These are phyloP conservation scores for Acyrthosiphon pisum DNA, from an alignment of 1,140 invertebrate genomes.

Conservation along the genomic window DNA sequence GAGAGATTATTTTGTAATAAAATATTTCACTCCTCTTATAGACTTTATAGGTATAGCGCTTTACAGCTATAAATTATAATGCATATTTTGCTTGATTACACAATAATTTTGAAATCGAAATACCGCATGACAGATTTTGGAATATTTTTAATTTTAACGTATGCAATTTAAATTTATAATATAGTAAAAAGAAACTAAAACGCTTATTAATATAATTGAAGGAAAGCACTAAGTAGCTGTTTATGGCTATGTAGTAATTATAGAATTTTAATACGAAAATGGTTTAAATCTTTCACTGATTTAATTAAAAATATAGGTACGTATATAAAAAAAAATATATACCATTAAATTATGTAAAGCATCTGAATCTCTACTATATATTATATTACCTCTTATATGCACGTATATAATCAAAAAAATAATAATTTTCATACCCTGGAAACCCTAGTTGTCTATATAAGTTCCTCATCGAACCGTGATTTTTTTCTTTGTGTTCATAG, in stretches of 20 bases:
- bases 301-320: neutral
- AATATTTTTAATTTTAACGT: neutral
- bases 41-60: neutral
- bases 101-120: neutral
- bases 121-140: neutral
- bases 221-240: neutral
- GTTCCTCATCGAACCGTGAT: conserved; percentile 20
- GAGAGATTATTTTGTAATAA: neutral
- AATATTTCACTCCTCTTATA: neutral
- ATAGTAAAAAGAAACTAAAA: neutral
- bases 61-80: neutral
- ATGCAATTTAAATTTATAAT: conserved; percentile 2
- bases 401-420: neutral
- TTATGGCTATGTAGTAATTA: neutral
- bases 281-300: neutral
- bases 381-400: neutral
- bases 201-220: neutral
- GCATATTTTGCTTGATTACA: neutral
- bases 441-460: neutral
- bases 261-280: neutral
- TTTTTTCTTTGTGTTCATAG: conserved; percentile 41
- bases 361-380: neutral
- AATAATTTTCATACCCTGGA: neutral
- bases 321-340: neutral
- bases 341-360: neutral